Evolutionary conservation across 2,888 invertebrate species (phyloP).

Genomic region (Campoplex capitator): DNA sequence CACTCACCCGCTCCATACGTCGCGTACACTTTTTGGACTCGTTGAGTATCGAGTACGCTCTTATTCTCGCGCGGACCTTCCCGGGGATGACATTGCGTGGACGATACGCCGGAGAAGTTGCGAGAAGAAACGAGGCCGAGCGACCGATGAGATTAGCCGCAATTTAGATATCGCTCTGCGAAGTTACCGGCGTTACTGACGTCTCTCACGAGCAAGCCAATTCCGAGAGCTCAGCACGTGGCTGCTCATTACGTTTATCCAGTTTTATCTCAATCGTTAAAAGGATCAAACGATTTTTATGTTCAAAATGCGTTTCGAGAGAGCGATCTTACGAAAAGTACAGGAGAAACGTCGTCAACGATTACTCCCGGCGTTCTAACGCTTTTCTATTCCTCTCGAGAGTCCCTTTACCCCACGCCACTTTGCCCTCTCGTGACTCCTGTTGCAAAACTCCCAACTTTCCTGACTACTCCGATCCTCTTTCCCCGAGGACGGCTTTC

Average conservation of each 20-base stretch:
- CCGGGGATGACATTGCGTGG: background rate
- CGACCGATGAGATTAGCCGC: background rate
- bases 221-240: background rate
- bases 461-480: slow-evolving; percentile 32
- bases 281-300: background rate
- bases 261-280: background rate
- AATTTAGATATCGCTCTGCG: background rate
- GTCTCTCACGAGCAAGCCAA: background rate
- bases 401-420: background rate
- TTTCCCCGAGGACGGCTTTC: slow-evolving; percentile 1
- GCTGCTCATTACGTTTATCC: background rate
- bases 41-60: slow-evolving; percentile 16
- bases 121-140: background rate
- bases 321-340: slow-evolving; percentile 4
- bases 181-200: background rate
- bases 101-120: background rate
- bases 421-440: background rate
- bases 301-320: background rate
- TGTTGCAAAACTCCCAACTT: slow-evolving; percentile 48
- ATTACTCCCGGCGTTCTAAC: background rate
- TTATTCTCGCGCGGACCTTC: slow-evolving; percentile 9
- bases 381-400: too few species aligned
- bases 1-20: slow-evolving; percentile 16
- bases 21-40: slow-evolving; percentile 9
- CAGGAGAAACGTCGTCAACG: slow-evolving; percentile 40